Conservation (phyloP, 2,113 vertebrate genomes). For the Cephalopholis sonnerati region DNA sequence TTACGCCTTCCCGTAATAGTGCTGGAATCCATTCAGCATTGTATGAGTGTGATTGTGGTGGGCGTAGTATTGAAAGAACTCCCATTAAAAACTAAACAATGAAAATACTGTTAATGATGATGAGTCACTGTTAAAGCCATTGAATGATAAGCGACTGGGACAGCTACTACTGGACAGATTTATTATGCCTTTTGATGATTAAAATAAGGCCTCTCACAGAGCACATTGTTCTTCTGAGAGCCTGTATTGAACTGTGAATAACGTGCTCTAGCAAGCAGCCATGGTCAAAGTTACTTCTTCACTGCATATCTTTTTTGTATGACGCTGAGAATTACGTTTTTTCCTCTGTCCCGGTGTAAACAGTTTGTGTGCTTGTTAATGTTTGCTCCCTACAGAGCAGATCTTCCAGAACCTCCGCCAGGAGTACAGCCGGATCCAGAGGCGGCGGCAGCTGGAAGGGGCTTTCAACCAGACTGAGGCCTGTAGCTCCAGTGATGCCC, state of each 20-base stretch:
- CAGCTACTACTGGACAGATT: background rate
- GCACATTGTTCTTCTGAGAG: background rate
- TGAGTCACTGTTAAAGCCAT: background rate
- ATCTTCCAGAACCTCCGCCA: slow-evolving; percentile 95
- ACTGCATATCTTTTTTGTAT: no score
- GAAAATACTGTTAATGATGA: background rate
- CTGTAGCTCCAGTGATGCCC: slow-evolving; percentile 84
- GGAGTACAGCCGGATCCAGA: slow-evolving; percentile 93
- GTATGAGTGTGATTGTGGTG: slow-evolving; percentile 1
- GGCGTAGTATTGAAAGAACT: background rate
- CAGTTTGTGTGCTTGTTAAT: slow-evolving; percentile 35
- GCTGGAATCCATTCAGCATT: slow-evolving; percentile 10
- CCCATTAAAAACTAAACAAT: background rate
- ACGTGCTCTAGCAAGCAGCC: no score
- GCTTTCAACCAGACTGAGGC: slow-evolving; percentile 91
- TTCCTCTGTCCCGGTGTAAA: background rate
- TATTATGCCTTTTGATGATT: background rate
- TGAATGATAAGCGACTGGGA: background rate
- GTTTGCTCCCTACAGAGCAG: slow-evolving; percentile 85
- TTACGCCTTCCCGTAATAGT: background rate
- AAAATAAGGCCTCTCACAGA: background rate
- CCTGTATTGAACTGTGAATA: background rate
- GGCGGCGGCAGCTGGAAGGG: slow-evolving; percentile 92
- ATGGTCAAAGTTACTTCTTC: no score
- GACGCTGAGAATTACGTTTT: no score